These are phyloP conservation scores for Cardiocondyla obscurior DNA, from an alignment of 1,140 invertebrate genomes.

Conservation along the genomic window DNA sequence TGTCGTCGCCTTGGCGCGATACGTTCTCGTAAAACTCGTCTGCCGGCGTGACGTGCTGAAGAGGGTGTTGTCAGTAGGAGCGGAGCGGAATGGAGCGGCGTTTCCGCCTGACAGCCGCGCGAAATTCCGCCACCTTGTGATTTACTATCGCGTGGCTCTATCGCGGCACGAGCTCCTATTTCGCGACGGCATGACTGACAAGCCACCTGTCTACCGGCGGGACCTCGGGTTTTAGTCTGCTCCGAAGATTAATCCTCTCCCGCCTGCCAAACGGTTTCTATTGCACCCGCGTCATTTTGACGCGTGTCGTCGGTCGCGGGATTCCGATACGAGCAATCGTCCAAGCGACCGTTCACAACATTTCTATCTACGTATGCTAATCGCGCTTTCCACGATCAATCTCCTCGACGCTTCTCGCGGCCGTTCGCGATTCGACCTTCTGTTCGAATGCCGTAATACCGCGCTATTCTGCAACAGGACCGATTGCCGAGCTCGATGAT, in stretches of 20 bases:
- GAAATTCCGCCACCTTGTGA: constrained; percentile 43
- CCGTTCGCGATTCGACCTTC: neutral
- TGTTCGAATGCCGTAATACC: constrained; percentile 5
- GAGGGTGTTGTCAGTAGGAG: constrained; percentile 39
- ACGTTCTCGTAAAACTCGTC: neutral
- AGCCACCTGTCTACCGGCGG: constrained; percentile 18
- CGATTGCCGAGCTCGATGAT: neutral
- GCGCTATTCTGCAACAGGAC: neutral
- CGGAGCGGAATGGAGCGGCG: constrained; percentile 21
- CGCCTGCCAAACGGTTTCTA: constrained; percentile 25
- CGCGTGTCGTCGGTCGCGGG: neutral
- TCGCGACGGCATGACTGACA: constrained; percentile 35
- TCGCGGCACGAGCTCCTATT: constrained; percentile 44
- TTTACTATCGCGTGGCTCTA: constrained; percentile 53
- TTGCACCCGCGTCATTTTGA: constrained; percentile 29
- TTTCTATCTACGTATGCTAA: neutral
- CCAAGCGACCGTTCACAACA: neutral
- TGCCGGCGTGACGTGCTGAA: constrained; percentile 22
- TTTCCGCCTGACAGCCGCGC: constrained; percentile 38
- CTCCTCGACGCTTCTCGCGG: neutral
- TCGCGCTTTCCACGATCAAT: constrained; percentile 8
- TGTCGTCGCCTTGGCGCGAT: neutral
- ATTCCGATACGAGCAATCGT: neutral
- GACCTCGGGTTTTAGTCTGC: constrained; percentile 16
- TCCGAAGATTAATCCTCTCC: constrained; percentile 62